Evolutionary conservation across 1,140 invertebrate species (phyloP), one percentile per base, ranked within the genome.

Genomic region (Neodiprion pinetum): DNA sequence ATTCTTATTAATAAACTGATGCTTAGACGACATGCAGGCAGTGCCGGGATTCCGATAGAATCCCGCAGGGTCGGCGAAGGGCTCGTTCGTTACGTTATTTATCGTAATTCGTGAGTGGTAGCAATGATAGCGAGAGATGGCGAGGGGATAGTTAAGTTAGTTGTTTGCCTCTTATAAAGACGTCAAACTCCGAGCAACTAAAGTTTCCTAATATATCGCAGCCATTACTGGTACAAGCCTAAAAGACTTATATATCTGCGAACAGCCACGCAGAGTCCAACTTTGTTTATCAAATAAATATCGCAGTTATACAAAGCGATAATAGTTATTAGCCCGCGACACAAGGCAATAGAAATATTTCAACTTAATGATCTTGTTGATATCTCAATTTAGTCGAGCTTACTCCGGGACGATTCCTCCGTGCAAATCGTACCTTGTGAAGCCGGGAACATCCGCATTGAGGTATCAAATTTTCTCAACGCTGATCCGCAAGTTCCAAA

Each of bases 211-310:
- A 84, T 84, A 84, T 85, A 86, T 85, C 75, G 83, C 76, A 77
- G 79, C 80, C 82, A 85, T 84, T 86, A 83, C 79, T 76, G 80
- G 84, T 84, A 85, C 80, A 83, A 85, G 79, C 79, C 84, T 84
- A 79, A 80, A 82, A 79, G 78, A 83, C 80, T 76, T 76, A 77
- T 67, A 71, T 47, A 72, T 48, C 73, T 71, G 70, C 48, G 72
- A 76, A 74, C 68, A 66, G 49, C 61, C 76, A 78, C 78, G 79
- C 76, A 78, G 75, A 83, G 75, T 80, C 76, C 74, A 86, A 86
- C 82, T 85, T 85, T 86, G 80, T 84, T 85, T 85, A 84, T 84
- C 81, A 80, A 83, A 85, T 85, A 85, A 85, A 84, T 86, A 83
- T 86, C 77, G 80, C 76, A 47, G 40, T 50, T 50, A 7, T 50